Percentiles rank a stretch among this genome's conserved stretches.
phyloP scores from a whole-genome alignment of 2,888 invertebrate genomes.

The Lasioglossum vierecki region DNA sequence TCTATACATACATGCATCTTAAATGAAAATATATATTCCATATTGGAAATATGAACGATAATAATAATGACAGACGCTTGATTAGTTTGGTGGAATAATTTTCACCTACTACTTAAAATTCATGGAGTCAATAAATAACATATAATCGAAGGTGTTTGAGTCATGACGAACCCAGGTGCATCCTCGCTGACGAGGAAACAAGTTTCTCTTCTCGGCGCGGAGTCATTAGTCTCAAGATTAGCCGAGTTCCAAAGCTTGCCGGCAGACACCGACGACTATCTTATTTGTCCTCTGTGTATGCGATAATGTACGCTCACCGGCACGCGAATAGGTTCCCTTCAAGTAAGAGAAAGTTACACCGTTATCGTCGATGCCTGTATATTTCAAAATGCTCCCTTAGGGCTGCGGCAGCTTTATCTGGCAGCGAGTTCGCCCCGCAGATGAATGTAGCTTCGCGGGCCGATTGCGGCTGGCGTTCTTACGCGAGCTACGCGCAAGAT shows the following conservation, averaged over 20 bases:
- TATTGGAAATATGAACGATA: neutral
- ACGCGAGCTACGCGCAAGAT: neutral
- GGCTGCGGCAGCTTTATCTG: constrained; percentile 57
- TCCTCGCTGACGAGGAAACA: constrained; percentile 24
- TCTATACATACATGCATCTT: neutral
- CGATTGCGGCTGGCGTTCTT: constrained; percentile 33
- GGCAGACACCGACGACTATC: constrained; percentile 55
- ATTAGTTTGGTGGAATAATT: neutral
- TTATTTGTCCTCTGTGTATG: constrained; percentile 37
- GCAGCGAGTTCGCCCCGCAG: constrained; percentile 50
- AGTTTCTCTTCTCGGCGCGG: constrained; percentile 43
- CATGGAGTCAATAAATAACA: neutral
- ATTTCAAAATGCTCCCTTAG: constrained; percentile 54
- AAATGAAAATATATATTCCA: neutral
- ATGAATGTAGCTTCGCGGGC: constrained; percentile 54
- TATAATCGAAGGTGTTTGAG: neutral
- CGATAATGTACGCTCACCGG: constrained; percentile 17
- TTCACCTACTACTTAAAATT: neutral
- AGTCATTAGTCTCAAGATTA: constrained; percentile 65
- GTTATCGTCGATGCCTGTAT: constrained; percentile 67
- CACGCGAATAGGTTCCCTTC: constrained; percentile 36
- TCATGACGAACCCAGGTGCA: neutral
- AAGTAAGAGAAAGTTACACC: constrained; percentile 58
- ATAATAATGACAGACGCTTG: neutral
- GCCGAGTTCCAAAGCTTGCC: constrained; percentile 66